Base-by-base conservation (phyloP, 37 sponge, comb jelly and placozoan species). In the Chondrosia reniformis region DNA sequence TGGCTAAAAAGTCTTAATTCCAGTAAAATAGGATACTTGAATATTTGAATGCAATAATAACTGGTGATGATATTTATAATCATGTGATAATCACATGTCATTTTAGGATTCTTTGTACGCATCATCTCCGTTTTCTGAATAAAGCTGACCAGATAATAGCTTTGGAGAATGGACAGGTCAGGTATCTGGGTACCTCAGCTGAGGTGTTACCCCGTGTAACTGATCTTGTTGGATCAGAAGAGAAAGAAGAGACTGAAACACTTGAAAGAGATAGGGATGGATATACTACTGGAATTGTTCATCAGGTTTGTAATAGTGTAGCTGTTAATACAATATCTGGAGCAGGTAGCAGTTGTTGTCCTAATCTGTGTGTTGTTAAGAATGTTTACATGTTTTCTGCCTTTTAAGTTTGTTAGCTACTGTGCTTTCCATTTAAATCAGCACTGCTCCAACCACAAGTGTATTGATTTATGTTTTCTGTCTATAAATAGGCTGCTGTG, bases 71-170 rank as follows among this genome's bases (percentile, higher is more conserved):
- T n/a, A n/a, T n/a, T n/a, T n/a, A n/a, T n/a, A n/a, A n/a, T n/a
- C 72, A 69, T 38, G 41, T 69, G 72, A 40, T 44, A 17, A 39
- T 33, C 66, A 64, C 12, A 4, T 73, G 45, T 30, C 74, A 19
- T 13, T 75, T 4, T 38, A 82, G 83, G 76, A 67, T 87, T 41
- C 73, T 87, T 10, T 87, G 83, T 74, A 90, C 87, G 3, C 87
- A 86, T 67, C 63, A 56, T 57, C 45, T 45, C 32, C 79, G 84
- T 61, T 94, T 95, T 57, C 87, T 94, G 6, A 43, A 62, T 40
- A 74, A 76, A 30, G 93, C 95, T 34, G 93, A 98, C 75, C 21
- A 63, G 2, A 83, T 98, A 25, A 15, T 94, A 28, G 83, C 83
- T 21, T 63, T 98, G 77, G 93, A 92, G n/a, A 63, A 84, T 56